Evolutionary conservation across 2,797 vertebrate genomes (phyloP), one percentile per base, ranked within the genome.

Genomic region (Ispidina picta): DNA sequence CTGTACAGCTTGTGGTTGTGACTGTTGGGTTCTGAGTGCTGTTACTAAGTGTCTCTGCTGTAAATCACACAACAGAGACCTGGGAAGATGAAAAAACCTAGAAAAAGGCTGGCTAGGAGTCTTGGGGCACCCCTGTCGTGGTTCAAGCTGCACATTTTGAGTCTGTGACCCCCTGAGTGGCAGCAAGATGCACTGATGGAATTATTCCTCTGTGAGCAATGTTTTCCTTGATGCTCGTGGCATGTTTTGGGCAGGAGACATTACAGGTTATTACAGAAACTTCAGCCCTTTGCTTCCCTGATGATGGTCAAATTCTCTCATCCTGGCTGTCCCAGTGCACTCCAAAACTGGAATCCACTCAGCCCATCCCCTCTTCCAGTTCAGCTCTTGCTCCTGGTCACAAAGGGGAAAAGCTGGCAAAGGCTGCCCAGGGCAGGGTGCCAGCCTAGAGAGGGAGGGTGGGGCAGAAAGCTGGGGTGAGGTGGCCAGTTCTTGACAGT

Each of bases 121-220:
- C 60, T 26, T 14, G 12, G 44, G 35, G 7, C n/a, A 26, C 29
- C 6, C 1, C 17, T 33, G 2, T 9, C 35, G 35, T 19, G 64
- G 20, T 35, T 55, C 35, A 55, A 83, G 58, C 56, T 55, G 64
- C 41, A 10, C 19, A 8, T 18, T 35, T 22, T 28, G 60, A 49
- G 26, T 28, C 37, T 16, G 0, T 14, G 15, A 3, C 15, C 62
- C 66, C 22, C 9, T 21, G 63, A 60, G 25, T 8, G 19, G 25
- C 75, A 75, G 58, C 16, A 44, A 33, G 46, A 9, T 9, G 5
- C 0, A 0, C 63, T 26, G 31, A 37, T 52, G n/a, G 48, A 17
- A n/a, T n/a, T 43, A 41, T 41, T 37, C 33, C 58, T 28, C 31
- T 17, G 31, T 33, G 44, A 19, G 25, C 28, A 15, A 8, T 22